Percentiles rank a stretch among this genome's conserved stretches.
phyloP scores from a whole-genome alignment of 1,140 invertebrate species.

The Aphelenchoides fujianensis region DNA sequence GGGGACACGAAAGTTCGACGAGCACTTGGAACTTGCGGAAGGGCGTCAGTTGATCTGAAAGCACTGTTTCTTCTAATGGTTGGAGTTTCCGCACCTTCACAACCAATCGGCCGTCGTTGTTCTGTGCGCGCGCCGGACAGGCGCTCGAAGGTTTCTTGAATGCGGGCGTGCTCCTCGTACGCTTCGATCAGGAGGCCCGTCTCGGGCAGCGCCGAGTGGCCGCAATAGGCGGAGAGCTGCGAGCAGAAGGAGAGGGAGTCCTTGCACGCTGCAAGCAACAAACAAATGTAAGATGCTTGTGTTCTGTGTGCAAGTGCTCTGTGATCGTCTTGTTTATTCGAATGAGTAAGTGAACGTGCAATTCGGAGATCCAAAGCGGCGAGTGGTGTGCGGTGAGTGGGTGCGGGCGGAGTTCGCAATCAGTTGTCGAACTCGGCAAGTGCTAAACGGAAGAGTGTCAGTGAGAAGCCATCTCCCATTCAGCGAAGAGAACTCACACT shows the following conservation, averaged over 20 bases:
- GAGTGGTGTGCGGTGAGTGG: not conserved
- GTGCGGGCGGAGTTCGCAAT: not conserved
- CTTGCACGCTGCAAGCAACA: slow-evolving; percentile 8
- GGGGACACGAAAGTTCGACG: slow-evolving; percentile 14
- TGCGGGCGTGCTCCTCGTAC: not conserved
- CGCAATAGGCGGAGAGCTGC: slow-evolving; percentile 5
- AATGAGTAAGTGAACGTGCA: not conserved
- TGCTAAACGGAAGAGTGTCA: not conserved
- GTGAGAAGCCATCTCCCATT: not conserved
- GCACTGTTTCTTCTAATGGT: not conserved
- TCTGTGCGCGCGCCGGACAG: slow-evolving; percentile 3
- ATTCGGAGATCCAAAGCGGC: not conserved
- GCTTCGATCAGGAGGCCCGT: slow-evolving; percentile 10
- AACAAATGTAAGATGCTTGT: not conserved
- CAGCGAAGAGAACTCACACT: slow-evolving; percentile 13
- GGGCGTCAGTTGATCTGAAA: slow-evolving; percentile 9
- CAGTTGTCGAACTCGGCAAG: not conserved
- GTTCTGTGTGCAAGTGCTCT: too few species aligned
- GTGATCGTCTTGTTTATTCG: not conserved
- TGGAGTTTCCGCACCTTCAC: slow-evolving; percentile 10
- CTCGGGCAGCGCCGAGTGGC: not conserved
- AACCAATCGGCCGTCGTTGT: not conserved
- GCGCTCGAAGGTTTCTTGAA: slow-evolving; percentile 13
- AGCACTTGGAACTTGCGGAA: slow-evolving; percentile 9
- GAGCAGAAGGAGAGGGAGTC: slow-evolving; percentile 7